Evolutionary conservation across 2,797 vertebrate species (phyloP), one percentile per base, ranked within the genome.

Genomic region (Chanos chanos): DNA sequence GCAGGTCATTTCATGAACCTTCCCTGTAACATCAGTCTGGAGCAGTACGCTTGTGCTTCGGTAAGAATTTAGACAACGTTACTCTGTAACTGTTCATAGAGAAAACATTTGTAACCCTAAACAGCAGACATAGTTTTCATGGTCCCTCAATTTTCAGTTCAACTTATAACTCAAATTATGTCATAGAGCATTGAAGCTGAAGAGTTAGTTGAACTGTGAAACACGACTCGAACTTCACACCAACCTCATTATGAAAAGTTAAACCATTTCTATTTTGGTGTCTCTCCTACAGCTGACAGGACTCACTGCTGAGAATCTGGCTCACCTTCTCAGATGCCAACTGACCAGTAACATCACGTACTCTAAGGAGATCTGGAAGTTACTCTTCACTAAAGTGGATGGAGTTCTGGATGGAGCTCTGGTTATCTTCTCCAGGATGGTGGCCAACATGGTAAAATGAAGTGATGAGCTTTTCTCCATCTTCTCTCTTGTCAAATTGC

Each of bases 21-120:
- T 0, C 66, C 77, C 49, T 88, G 84, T 49, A 51, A 36, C 25
- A 56, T 78, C 12, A 24, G 71, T 34, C 8, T 87, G 70, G 80
- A 85, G 45, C 43, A 73, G 21, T 86, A 81, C 34, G 77, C 85
- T 5, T 88, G 86, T 64, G 49, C 82, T 64, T n/a, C 77, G 78
- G 86, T 87, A 56, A 75, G 6, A 18, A 2, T 53, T 10, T 1
- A 8, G 10, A 13, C 27, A 27, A 27, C 25, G 27, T 25, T 33
- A 34, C 1, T 7, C 6, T n/a, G n/a, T 13, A 34, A 27, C 5
- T 27, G 28, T 28, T 28, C 28, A 28, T 28, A 7, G 30, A n/a
- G n/a, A n/a, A n/a, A n/a, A n/a, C n/a, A n/a, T n/a, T n/a, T n/a
- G n/a, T n/a, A n/a, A n/a, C n/a, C n/a, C n/a, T n/a, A n/a, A n/a